A percentile compares a stretch with the other conserved stretches of the same genome.
Evolutionary conservation across 2,113 vertebrate species (phyloP).

Genomic region (Edolisoma coerulescens): DNA sequence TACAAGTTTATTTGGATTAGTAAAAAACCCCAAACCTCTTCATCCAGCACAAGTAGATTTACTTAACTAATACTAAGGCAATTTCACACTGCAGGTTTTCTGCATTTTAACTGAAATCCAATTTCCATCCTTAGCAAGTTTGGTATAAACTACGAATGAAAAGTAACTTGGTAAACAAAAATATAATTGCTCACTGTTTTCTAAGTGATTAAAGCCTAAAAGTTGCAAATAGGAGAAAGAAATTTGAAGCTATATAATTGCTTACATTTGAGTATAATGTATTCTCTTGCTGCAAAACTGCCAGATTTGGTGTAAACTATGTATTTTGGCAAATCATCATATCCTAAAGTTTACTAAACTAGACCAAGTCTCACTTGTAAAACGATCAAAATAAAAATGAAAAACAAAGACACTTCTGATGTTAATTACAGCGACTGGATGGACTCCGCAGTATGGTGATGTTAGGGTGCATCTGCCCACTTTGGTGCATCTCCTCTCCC

Average conservation of each 20-base stretch:
- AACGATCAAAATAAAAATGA: neutral
- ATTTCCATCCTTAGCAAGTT: neutral
- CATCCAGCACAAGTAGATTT: neutral
- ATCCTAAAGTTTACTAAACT: neutral
- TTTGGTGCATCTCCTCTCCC: neutral
- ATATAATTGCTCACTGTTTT: neutral
- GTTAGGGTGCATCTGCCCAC: neutral
- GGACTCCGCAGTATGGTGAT: neutral
- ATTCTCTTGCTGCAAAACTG: neutral
- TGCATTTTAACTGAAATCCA: neutral
- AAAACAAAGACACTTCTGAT: neutral
- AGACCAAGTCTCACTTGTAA: neutral
- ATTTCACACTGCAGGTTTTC: neutral
- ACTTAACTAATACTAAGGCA: neutral
- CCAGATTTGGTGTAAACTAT: neutral
- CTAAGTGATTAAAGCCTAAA: neutral
- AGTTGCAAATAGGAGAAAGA: neutral
- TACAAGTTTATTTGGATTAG: neutral
- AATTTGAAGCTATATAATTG: neutral
- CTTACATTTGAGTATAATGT: neutral
- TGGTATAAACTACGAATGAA: neutral
- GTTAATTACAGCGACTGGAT: neutral
- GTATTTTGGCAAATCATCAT: neutral
- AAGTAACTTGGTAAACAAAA: neutral
- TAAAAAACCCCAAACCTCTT: neutral